phyloP scores from a whole-genome alignment of 2,888 invertebrate genomes.

The Apomyelois bistriatella region DNA sequence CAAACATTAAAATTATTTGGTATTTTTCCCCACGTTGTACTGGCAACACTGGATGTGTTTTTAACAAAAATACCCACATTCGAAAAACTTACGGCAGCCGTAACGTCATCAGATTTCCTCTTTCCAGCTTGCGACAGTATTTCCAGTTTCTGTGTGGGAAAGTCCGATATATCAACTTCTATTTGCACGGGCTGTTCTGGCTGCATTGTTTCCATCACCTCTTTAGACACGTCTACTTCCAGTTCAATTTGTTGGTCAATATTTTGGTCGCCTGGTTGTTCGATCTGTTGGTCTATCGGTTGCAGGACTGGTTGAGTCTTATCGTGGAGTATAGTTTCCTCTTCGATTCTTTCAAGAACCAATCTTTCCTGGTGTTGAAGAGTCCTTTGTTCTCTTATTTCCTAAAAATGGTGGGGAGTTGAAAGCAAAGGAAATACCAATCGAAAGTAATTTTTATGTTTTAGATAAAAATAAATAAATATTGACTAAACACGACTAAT shows the following conservation, averaged over 20 bases:
- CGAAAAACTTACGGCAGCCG: constrained; percentile 21
- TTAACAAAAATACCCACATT: too few relatives aligned
- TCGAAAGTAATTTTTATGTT: too few relatives aligned
- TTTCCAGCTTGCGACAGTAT: constrained; percentile 32
- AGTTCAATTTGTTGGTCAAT: neutral
- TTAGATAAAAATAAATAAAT: too few relatives aligned
- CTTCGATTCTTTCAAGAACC: constrained; percentile 34
- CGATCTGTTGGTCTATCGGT: constrained; percentile 15
- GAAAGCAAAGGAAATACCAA: too few relatives aligned
- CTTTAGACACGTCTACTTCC: constrained; percentile 5
- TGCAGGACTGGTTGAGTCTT: constrained; percentile 4
- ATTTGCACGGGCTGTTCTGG: constrained; percentile 20
- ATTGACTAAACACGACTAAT: too few relatives aligned
- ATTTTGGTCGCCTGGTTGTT: neutral
- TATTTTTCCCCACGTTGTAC: too few relatives aligned
- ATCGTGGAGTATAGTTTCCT: constrained; percentile 26
- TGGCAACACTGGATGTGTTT: too few relatives aligned
- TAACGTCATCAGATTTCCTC: constrained; percentile 25
- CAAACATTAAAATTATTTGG: too few relatives aligned
- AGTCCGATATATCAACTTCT: constrained; percentile 40
- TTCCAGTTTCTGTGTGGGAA: constrained; percentile 52
- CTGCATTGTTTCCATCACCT: constrained; percentile 5
- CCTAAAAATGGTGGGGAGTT: constrained; percentile 21
- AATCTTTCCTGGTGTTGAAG: constrained; percentile 16
- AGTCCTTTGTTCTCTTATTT: constrained; percentile 26